Conservation (phyloP, 2,113 vertebrate species). For the Pelecanus crispus region DNA sequence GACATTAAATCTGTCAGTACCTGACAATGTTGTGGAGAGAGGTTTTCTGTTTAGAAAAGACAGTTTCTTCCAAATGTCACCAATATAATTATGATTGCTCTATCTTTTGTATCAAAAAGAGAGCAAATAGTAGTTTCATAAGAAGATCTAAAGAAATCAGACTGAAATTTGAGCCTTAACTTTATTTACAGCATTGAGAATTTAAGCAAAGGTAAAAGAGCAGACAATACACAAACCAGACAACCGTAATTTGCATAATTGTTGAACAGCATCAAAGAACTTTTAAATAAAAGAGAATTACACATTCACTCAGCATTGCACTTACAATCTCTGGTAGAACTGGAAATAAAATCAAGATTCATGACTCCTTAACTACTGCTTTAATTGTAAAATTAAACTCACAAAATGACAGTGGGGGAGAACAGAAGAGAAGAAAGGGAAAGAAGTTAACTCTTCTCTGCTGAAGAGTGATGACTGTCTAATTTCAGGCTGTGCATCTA, state of each 20-base stretch:
- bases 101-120: neutral
- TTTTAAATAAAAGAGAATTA: neutral
- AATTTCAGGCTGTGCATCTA: neutral
- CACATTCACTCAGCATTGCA: neutral
- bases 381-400: neutral
- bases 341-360: neutral
- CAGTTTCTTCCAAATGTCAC: neutral
- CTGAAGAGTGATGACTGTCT: neutral
- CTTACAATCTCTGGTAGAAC: neutral
- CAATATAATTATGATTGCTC: neutral
- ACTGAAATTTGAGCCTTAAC: neutral
- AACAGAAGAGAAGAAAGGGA: neutral
- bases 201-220: neutral
- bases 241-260: neutral
- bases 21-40: neutral
- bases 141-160: neutral
- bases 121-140: neutral
- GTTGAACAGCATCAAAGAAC: neutral
- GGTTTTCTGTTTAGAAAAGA: neutral
- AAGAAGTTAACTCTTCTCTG: neutral
- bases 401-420: accelerated
- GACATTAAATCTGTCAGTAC: too few relatives aligned
- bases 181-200: neutral
- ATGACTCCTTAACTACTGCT: neutral
- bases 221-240: neutral